Evolutionary conservation across 2,797 vertebrate species (phyloP), one percentile per base, ranked within the genome.

Genomic region (Vultur gryphus): DNA sequence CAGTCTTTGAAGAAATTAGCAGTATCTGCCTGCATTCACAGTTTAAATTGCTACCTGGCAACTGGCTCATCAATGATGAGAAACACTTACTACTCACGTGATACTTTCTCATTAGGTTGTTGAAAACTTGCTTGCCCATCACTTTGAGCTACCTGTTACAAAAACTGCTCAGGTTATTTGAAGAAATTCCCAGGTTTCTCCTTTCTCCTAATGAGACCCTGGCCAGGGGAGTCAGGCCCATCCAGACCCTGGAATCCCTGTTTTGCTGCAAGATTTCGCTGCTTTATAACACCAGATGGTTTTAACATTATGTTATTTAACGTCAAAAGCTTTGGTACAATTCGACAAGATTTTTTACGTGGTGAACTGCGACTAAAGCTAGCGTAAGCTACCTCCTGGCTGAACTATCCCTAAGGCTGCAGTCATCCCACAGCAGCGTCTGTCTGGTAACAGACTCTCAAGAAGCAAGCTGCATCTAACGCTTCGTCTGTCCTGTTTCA

Each of bases 391-490:
- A 17, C 19, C n/a, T 29, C 51, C 54, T 26, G 44, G 29, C 39
- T 24, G 7, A 55, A 39, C n/a, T 8, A 11, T 10, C 41, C 12
- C 28, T n/a, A 5, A 7, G 37, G 18, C 70, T 55, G 41, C 69
- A 9, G 19, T 9, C 70, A 35, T 5, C n/a, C 57, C 49, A 20
- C 37, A 48, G 78, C 41, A 14, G 6, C 0, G 2, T 14, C 25
- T 33, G 13, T 4, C 69, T 52, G n/a, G 18, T 18, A 41, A 37
- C 44, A 62, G 37, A 4, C 39, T 31, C n/a, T 25, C 13, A 3
- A 6, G 26, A 12, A 51, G 66, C 2, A 33, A 83, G 43, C 20
- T 1, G 4, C 2, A 0, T 2, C 9, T 3, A 29, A 44, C 0
- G 1, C 43, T 35, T 28, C 1, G 1, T 3, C 48, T 7, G 10